Evolutionary conservation across 2,888 invertebrate species (phyloP), one percentile per base, ranked within the genome.

Genomic region (Tetanocera ferruginea): DNA sequence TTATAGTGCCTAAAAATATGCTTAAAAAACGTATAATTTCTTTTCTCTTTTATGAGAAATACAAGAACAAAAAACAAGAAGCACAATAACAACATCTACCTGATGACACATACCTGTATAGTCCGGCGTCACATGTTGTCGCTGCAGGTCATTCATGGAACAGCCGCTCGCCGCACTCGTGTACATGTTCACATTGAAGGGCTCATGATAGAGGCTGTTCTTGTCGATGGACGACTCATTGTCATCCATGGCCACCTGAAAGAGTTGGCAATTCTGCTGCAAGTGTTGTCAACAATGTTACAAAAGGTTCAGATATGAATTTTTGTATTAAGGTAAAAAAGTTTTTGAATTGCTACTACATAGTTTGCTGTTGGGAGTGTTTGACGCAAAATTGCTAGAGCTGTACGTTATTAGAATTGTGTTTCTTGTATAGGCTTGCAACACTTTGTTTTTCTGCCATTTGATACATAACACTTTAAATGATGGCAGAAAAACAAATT

Each of bases 91-190:
- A 28, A 28, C 49, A 23, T 5, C 5, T n/a, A 23, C 55, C n/a
- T 55, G 8, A 55, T 60, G 14, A 60, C 69, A 86, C 87, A 86
- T 90, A 92, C 92, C 92, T 88, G 92, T 91, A 85, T 92, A 92
- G 86, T 92, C 92, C 78, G 92, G 92, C 83, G 91, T 91, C 84
- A 90, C 90, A 85, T 91, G 90, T 84, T 90, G 90, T 75, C 90
- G 87, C 82, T 90, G 91, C 83, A 90, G 86, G 85, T 90, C 89
- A 84, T 90, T 90, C 85, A 90, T 86, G 72, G 90, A 89, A 81
- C 90, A 90, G 77, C 88, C 90, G 83, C 90, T 90, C 70, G 90
- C 90, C 78, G 90, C 90, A 85, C 89, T 90, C 72, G 90, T 90
- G 81, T 89, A 90, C 89, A 90, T 89, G 83, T 90, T 90, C 81